A percentile compares a stretch with the other conserved stretches of the same genome.
These are phyloP conservation scores for Papilio elwesi DNA, from an alignment of 2,888 invertebrate genomes.

Conservation along the genomic window DNA sequence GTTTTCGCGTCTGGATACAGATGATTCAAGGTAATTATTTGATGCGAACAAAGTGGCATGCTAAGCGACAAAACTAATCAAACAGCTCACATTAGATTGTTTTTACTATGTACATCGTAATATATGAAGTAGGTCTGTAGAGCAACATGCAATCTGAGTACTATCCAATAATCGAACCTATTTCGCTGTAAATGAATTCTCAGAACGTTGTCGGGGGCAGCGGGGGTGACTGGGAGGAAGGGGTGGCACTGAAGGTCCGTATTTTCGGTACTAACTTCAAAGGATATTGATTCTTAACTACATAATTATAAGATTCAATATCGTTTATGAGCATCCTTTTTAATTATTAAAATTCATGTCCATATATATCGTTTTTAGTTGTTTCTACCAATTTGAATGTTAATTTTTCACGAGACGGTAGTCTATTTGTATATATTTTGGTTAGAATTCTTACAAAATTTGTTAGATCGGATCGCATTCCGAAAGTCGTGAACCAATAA, in stretches of 20 bases:
- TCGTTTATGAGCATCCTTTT: not conserved
- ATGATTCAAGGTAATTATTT: not conserved
- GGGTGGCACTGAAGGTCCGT: slow-evolving; percentile 7
- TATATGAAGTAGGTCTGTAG: slow-evolving; percentile 13
- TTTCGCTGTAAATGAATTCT: slow-evolving; percentile 30
- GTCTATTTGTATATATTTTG: too few species aligned
- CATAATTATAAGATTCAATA: not conserved
- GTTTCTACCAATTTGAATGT: slow-evolving; percentile 11
- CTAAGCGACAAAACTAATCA: too few species aligned
- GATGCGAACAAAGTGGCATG: not conserved
- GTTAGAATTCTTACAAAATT: too few species aligned
- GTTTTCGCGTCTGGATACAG: too few species aligned
- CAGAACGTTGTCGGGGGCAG: slow-evolving; percentile 18
- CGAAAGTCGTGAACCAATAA: too few species aligned
- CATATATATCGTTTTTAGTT: slow-evolving; percentile 1
- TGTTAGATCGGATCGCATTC: too few species aligned
- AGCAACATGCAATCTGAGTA: slow-evolving; percentile 21
- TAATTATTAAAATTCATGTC: slow-evolving; percentile 11
- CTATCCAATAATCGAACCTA: slow-evolving; percentile 34
- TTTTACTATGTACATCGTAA: not conserved
- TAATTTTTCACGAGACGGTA: not conserved
- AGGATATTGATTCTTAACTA: not conserved
- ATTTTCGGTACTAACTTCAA: slow-evolving; percentile 8
- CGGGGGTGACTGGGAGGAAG: not conserved
- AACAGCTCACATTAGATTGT: not conserved